These are phyloP conservation scores for Chaetodon trifascialis DNA, from an alignment of 2,113 vertebrate genomes.

Conservation along the genomic window DNA sequence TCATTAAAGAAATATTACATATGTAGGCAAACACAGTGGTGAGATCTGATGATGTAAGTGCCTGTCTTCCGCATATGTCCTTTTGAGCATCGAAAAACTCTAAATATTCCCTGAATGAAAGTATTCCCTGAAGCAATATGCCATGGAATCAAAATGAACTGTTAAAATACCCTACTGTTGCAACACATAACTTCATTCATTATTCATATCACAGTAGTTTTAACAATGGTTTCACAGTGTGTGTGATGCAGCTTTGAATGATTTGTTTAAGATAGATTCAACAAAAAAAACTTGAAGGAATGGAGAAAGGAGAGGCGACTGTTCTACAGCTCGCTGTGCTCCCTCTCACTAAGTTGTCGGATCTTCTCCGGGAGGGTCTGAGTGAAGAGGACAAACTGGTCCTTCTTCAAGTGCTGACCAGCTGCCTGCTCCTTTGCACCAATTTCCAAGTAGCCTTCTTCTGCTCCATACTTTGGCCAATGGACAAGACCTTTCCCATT, in stretches of 20 bases:
- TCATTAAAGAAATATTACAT: too few relatives aligned
- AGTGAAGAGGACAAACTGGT: constrained; percentile 74
- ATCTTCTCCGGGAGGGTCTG: constrained; percentile 75
- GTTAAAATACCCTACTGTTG: too few relatives aligned
- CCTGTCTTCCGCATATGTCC: too few relatives aligned
- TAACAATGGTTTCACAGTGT: neutral
- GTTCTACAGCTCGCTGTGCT: constrained; percentile 74
- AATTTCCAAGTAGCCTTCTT: constrained; percentile 74
- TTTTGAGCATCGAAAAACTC: too few relatives aligned
- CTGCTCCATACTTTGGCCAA: constrained; percentile 81
- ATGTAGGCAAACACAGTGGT: too few relatives aligned
- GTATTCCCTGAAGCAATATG: too few relatives aligned
- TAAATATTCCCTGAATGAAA: too few relatives aligned
- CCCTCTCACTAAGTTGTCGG: constrained; percentile 29
- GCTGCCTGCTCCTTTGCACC: constrained; percentile 63
- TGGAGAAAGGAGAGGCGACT: accelerated
- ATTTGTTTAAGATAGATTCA: neutral
- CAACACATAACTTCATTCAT: too few relatives aligned
- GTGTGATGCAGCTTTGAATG: neutral
- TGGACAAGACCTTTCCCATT: constrained; percentile 74
- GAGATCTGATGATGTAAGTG: too few relatives aligned
- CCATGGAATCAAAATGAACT: too few relatives aligned
- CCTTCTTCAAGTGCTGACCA: constrained; percentile 69
- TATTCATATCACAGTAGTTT: neutral
- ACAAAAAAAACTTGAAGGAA: neutral